These are phyloP conservation scores for Cynopterus brachyotis DNA, from an alignment of 2,113 vertebrate genomes.

Conservation along the genomic window DNA sequence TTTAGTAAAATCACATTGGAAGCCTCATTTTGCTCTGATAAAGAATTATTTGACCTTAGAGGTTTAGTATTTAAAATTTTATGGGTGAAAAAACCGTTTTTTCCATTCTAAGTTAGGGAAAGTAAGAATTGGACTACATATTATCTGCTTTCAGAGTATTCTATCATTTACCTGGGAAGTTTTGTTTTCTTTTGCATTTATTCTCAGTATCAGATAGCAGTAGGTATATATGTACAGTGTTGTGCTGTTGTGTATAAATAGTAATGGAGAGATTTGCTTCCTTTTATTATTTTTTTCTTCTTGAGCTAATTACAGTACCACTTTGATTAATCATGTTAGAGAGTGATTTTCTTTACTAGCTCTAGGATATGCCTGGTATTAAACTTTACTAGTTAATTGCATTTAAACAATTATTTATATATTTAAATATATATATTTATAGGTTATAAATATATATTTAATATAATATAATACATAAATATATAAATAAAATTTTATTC, in stretches of 20 bases:
- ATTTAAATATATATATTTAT: conserved; percentile 42
- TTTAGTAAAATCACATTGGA: conserved; percentile 6
- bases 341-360: conserved; percentile 23
- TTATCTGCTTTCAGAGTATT: not conserved
- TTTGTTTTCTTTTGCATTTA: not conserved
- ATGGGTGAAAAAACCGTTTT: not conserved
- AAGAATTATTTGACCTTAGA: conserved; percentile 17
- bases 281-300: conserved; percentile 11
- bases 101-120: not conserved
- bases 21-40: conserved; percentile 24
- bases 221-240: not conserved
- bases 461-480: conserved; percentile 34
- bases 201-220: not conserved
- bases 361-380: conserved; percentile 13
- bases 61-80: conserved; percentile 19
- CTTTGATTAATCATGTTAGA: not conserved
- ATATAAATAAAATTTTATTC: not conserved
- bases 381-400: conserved; percentile 7
- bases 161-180: not conserved
- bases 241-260: conserved; percentile 38
- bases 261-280: not conserved
- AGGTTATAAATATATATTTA: conserved; percentile 28
- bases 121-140: not conserved
- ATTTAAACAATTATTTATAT: conserved; percentile 41
- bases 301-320: not conserved